phyloP scores from a whole-genome alignment of 2,113 vertebrate genomes.

The Bolborhynchus lineola region DNA sequence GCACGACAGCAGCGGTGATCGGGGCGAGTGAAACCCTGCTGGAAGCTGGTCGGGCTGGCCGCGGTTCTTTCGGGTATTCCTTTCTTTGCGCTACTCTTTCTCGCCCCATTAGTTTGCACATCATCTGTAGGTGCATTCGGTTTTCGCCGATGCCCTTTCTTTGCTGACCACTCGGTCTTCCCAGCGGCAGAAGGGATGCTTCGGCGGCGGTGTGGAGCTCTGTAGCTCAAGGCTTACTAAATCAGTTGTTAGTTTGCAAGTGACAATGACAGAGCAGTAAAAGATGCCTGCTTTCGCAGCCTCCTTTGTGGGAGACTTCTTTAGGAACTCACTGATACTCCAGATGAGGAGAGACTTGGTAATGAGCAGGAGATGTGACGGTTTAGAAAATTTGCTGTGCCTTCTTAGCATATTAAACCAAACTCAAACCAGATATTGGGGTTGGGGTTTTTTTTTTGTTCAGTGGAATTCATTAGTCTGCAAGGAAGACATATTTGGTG shows the following conservation, averaged over 20 bases:
- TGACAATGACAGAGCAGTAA: background rate
- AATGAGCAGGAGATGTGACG: background rate
- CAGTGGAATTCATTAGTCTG: background rate
- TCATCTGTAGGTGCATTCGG: background rate
- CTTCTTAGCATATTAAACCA: background rate
- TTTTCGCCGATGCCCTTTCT: background rate
- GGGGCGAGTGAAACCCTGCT: background rate
- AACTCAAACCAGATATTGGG: background rate
- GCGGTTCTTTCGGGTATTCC: background rate
- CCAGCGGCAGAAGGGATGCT: background rate
- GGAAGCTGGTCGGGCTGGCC: background rate
- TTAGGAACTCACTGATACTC: background rate
- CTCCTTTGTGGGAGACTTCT: background rate
- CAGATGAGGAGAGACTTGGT: background rate
- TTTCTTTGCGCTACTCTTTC: background rate
- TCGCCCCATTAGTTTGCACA: background rate
- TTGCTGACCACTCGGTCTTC: background rate
- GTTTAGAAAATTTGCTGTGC: background rate
- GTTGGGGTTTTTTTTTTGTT: background rate
- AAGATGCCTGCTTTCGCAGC: background rate
- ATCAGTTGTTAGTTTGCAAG: too few species aligned
- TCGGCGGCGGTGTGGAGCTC: background rate
- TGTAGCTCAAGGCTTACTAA: background rate
- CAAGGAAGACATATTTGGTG: background rate
- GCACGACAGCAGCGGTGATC: background rate